These are phyloP conservation scores for Drosophila niveifrons DNA, from an alignment of 2,888 invertebrate genomes.

Conservation along the genomic window DNA sequence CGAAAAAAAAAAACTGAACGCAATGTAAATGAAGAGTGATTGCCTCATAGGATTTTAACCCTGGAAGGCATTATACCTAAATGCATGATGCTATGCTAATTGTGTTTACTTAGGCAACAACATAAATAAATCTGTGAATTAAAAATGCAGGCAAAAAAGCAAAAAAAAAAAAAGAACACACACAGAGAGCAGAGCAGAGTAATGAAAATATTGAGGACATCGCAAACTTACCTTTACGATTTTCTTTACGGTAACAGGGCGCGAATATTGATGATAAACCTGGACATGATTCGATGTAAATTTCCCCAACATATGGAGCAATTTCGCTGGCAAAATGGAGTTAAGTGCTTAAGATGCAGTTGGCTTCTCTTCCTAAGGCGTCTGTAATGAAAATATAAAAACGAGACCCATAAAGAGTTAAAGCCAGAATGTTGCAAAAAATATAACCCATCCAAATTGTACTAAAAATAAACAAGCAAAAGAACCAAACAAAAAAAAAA, in stretches of 20 bases:
- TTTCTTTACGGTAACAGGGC: slow-evolving; percentile 79
- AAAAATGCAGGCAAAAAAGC: slow-evolving; percentile 48
- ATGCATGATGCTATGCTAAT: slow-evolving; percentile 67
- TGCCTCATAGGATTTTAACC: slow-evolving; percentile 34
- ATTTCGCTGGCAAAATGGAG: slow-evolving; percentile 8
- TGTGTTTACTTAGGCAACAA: slow-evolving; percentile 71
- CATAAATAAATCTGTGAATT: slow-evolving; percentile 47
- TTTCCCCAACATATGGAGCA: slow-evolving; percentile 82
- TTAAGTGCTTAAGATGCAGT: slow-evolving; percentile 13
- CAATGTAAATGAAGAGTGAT: slow-evolving; percentile 36
- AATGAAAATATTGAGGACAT: slow-evolving; percentile 6
- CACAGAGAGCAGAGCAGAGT: slow-evolving; percentile 17
- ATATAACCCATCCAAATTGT: not conserved
- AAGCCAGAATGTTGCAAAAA: slow-evolving; percentile 1
- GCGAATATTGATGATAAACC: slow-evolving; percentile 83
- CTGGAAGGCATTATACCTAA: slow-evolving; percentile 34
- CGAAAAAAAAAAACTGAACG: not conserved
- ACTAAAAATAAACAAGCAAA: slow-evolving; percentile 1
- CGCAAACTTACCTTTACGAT: slow-evolving; percentile 77
- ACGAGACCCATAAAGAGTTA: not conserved
- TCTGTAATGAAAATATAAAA: slow-evolving; percentile 37
- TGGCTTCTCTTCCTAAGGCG: not conserved
- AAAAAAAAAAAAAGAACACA: slow-evolving; percentile 6
- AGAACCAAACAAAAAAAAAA: not conserved
- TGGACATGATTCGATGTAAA: slow-evolving; percentile 84